Percentiles rank a stretch among this genome's conserved stretches.
These are phyloP conservation scores for Agrilus mali DNA, from an alignment of 2,888 invertebrate species.

Conservation along the genomic window DNA sequence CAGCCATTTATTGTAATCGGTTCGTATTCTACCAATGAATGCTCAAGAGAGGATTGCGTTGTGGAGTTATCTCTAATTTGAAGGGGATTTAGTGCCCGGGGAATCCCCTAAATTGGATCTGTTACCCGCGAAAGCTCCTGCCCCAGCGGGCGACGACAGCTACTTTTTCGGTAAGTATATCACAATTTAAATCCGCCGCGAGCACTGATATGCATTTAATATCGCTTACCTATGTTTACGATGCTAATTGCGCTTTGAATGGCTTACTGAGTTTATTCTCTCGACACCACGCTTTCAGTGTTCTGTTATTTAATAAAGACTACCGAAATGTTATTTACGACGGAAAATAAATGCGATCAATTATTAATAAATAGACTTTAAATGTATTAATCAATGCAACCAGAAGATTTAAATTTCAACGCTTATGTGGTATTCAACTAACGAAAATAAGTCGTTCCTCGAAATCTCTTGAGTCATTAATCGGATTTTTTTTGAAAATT, in stretches of 20 bases:
- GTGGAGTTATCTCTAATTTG: conserved; percentile 44
- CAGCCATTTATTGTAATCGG: not conserved
- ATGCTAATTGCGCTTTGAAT: not conserved
- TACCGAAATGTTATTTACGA: not conserved
- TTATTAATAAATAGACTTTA: too few relatives aligned
- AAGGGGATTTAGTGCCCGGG: conserved; percentile 41
- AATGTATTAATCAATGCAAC: too few relatives aligned
- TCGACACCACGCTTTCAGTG: not conserved
- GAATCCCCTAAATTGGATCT: conserved; percentile 44
- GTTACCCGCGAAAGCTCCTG: conserved; percentile 13
- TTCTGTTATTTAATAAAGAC: not conserved
- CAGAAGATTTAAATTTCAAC: too few relatives aligned
- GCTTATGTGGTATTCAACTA: too few relatives aligned
- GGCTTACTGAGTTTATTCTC: conserved; percentile 1
- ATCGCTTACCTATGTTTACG: not conserved
- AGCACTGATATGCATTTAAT: not conserved
- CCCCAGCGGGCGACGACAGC: conserved; percentile 19
- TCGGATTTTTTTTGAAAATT: too few relatives aligned
- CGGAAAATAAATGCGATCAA: too few relatives aligned
- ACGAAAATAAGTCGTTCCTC: too few relatives aligned
- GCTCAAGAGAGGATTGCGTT: conserved; percentile 30
- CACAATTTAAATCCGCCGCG: conserved; percentile 12
- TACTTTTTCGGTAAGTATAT: conserved; percentile 20
- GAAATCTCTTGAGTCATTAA: too few relatives aligned
- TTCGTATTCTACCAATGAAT: conserved; percentile 27